Conservation (phyloP, 2,113 vertebrate species). For the Cygnus buccinator region DNA sequence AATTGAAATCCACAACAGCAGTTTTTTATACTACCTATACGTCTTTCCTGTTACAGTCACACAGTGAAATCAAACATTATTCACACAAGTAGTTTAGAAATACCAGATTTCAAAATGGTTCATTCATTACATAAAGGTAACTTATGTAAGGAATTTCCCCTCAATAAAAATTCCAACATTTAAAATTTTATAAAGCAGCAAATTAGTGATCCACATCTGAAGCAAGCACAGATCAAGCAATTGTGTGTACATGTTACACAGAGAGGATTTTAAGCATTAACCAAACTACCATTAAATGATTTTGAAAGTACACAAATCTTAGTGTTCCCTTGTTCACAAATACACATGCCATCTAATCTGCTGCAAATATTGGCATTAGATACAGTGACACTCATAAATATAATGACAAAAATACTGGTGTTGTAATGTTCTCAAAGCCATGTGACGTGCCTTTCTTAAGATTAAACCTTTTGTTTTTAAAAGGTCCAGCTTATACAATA, state of each 20-base stretch:
- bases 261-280: neutral
- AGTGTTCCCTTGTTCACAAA: slow-evolving; percentile 1
- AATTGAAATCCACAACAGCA: neutral
- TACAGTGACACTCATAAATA: neutral
- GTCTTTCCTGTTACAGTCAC: neutral
- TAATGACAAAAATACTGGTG: neutral
- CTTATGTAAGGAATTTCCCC: neutral
- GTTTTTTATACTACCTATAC: neutral
- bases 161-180: neutral
- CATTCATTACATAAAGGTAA: neutral
- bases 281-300: neutral
- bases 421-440: neutral
- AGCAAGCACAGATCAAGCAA: neutral
- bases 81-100: neutral
- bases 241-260: neutral
- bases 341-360: neutral
- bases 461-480: neutral
- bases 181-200: neutral
- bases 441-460: neutral
- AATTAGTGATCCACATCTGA: neutral
- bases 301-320: neutral
- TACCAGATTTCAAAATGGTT: neutral
- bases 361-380: slow-evolving; percentile 11
- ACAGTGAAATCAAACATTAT: neutral
- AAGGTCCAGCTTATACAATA: neutral